phyloP scores from a whole-genome alignment of 23 tunicate genomes.

The Diplosoma virens region DNA sequence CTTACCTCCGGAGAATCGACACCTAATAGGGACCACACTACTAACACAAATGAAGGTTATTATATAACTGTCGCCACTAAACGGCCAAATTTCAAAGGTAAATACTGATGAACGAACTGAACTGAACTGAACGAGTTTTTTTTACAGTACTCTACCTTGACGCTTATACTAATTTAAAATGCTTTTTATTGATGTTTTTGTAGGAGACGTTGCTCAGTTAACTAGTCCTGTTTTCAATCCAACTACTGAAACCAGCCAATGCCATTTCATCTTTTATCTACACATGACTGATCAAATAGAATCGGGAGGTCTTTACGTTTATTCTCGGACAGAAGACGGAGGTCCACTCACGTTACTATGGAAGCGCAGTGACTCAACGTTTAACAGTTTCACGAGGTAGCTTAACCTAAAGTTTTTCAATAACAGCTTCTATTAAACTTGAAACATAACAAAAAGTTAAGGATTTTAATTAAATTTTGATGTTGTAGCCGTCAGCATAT shows the following conservation, averaged over 20 bases:
- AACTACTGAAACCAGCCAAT: conserved; percentile 45
- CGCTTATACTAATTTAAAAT: not conserved
- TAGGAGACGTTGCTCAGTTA: conserved; percentile 77
- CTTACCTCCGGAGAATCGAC: conserved; percentile 66
- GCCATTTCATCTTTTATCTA: conserved; percentile 65
- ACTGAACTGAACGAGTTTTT: no score
- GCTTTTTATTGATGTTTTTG: not conserved
- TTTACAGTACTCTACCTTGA: no score
- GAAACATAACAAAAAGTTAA: no score
- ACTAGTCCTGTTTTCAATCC: conserved; percentile 82
- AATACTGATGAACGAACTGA: no score
- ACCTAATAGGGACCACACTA: conserved; percentile 89
- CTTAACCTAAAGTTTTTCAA: no score
- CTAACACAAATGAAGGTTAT: conserved; percentile 67
- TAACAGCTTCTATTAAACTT: no score
- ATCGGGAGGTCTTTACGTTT: conserved; percentile 70
- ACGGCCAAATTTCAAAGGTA: conserved; percentile 84
- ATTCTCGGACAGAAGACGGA: conserved; percentile 58
- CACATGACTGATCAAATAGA: conserved; percentile 73
- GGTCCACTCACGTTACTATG: conserved; percentile 64
- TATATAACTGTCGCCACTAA: conserved; percentile 72
- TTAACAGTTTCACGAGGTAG: conserved; percentile 52
- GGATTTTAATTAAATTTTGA: no score
- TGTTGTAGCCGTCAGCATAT: no score
- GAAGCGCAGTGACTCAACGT: conserved; percentile 54